These are phyloP conservation scores for Trialeurodes vaporariorum DNA, from an alignment of 1,140 invertebrate genomes.

Conservation along the genomic window DNA sequence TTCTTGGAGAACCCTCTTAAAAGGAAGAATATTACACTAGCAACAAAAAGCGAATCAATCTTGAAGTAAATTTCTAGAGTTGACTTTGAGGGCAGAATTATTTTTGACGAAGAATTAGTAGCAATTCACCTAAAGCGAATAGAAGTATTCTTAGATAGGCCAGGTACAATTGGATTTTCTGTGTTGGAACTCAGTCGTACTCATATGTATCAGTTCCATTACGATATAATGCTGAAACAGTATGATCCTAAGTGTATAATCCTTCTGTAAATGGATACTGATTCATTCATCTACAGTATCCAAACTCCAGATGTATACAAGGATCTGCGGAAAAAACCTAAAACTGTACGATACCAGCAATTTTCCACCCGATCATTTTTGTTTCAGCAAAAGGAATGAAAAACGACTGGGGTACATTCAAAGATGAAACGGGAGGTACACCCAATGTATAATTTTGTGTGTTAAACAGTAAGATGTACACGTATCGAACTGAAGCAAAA, in stretches of 20 bases:
- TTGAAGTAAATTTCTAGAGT: background rate
- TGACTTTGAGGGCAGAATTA: background rate
- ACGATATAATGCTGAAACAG: background rate
- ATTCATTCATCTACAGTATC: background rate
- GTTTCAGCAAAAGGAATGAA: background rate
- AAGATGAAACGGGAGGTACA: background rate
- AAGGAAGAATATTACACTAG: background rate
- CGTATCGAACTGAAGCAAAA: background rate
- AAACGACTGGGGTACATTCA: background rate
- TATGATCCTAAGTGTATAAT: background rate
- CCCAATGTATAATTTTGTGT: background rate
- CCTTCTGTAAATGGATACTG: background rate
- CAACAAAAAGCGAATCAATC: background rate
- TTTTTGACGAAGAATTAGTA: background rate
- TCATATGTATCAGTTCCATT: background rate
- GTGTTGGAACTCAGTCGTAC: background rate
- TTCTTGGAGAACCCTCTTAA: background rate
- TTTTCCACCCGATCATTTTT: background rate
- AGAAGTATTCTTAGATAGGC: background rate
- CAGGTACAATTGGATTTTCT: background rate
- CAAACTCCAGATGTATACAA: background rate
- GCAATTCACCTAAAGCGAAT: background rate
- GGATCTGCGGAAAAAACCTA: background rate
- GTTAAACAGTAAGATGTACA: background rate
- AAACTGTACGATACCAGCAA: background rate